Evolutionary conservation across 2,888 invertebrate genomes (phyloP), one percentile per base, ranked within the genome.

Genomic region (Epistrophella euchroma): DNA sequence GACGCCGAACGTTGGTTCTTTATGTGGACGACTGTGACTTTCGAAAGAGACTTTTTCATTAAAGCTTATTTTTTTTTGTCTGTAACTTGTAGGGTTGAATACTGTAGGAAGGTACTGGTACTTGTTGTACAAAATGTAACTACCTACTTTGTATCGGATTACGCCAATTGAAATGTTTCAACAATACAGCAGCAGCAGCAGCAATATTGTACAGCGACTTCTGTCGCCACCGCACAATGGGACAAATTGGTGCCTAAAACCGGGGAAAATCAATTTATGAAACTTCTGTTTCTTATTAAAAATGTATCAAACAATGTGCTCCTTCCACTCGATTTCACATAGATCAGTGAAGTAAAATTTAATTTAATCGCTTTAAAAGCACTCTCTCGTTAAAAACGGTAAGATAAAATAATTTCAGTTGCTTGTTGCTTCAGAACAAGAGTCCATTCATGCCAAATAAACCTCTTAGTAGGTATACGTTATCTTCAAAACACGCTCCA

Each of bases 161-260:
- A 86, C 81, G 77, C 55, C 81, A 82, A 86, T 86, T 86, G 86
- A 86, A 86, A 82, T 86, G 86, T 86, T 86, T 77, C 77, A 77
- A 64, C 77, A 74, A 70, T 13, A n/a, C n/a, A 32, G 32, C 7
- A 7, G 6, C 6, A 28, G 4, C 4, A 5, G 40, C 22, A 40
- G 13, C 77, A 74, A 73, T 86, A 76, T 70, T 73, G 86, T 73
- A 76, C 71, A 52, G 28, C 32, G 22, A 28, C 17, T 70, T 40
- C 40, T 40, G 19, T 47, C 40, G 40, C n/a, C 15, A 35, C 0
- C 4, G 22, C 19, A 58, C 4, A 58, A 15, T 60, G 60, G 60
- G 5, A 13, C 15, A 15, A 22, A 1, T 1, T 4, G 4, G 2
- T 17, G 17, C 0, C 5, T 11, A 11, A 35, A 11, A 1, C 9